Evolutionary conservation across 2,113 vertebrate genomes (phyloP).

Genomic region (Ciconia stormi): DNA sequence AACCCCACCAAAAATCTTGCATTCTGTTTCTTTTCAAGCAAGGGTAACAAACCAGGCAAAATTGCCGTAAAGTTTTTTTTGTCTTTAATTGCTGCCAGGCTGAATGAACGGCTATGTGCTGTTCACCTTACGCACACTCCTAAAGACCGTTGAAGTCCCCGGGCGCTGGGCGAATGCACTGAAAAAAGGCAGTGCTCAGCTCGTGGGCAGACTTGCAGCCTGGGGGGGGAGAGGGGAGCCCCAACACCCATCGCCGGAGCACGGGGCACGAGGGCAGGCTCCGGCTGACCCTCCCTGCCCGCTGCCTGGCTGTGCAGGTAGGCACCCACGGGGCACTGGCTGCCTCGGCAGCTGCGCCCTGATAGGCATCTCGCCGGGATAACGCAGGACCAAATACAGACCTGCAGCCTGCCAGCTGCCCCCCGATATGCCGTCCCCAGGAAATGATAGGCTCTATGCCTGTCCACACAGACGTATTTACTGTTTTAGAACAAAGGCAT

Average conservation of each 20-base stretch:
- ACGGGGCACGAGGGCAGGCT: not conserved
- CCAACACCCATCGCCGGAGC: not conserved
- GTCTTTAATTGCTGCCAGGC: not conserved
- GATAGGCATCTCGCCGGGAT: not conserved
- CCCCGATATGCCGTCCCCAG: accelerated
- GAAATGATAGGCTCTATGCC: not conserved
- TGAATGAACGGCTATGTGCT: not conserved
- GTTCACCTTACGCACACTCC: accelerated
- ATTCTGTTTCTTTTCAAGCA: conserved; percentile 30
- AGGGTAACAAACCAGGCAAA: not conserved
- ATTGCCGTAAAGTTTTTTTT: not conserved
- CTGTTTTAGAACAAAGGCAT: not conserved
- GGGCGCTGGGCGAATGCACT: accelerated
- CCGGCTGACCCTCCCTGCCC: not conserved
- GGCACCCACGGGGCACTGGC: not conserved
- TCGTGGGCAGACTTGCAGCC: not conserved
- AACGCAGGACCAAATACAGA: not conserved
- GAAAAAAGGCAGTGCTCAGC: not conserved
- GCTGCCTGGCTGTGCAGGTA: not conserved
- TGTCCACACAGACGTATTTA: not conserved
- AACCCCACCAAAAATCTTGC: not conserved
- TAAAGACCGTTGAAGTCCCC: not conserved
- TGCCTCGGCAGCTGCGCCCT: not conserved
- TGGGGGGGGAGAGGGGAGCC: not conserved
- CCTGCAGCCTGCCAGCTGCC: not conserved